phyloP scores from a whole-genome alignment of 64 coral and sea anemone genomes.

The Acropora tenuis region DNA sequence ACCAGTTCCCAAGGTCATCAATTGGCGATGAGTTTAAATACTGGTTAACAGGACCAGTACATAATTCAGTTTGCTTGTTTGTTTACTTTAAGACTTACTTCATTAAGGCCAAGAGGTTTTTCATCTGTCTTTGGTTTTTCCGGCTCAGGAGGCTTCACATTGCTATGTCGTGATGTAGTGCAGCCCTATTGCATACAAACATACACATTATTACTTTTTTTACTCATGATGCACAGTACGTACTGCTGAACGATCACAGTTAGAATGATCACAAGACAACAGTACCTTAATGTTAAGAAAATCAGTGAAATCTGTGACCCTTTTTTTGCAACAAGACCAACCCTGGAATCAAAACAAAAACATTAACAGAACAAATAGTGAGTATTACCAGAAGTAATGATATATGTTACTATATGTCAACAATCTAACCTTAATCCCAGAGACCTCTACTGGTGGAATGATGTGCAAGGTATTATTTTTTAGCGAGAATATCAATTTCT shows the following conservation, averaged over 20 bases:
- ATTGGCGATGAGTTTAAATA: too few relatives aligned
- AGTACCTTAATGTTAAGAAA: slow-evolving; percentile 94
- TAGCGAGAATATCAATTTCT: too few relatives aligned
- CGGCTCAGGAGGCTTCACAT: slow-evolving; percentile 85
- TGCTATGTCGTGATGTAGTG: slow-evolving; percentile 71
- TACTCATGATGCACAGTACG: too few relatives aligned
- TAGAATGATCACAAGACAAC: not conserved
- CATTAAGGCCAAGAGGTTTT: slow-evolving; percentile 73
- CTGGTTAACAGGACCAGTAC: too few relatives aligned
- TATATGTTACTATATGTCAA: too few relatives aligned
- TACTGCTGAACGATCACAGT: too few relatives aligned
- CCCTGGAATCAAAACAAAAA: slow-evolving; percentile 55
- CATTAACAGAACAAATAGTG: too few relatives aligned
- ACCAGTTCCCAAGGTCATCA: too few relatives aligned
- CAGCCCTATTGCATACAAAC: slow-evolving; percentile 57
- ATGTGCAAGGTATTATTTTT: too few relatives aligned
- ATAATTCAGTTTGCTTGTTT: not conserved
- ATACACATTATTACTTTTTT: not conserved
- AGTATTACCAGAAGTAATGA: too few relatives aligned
- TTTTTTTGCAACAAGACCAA: slow-evolving; percentile 96
- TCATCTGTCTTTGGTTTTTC: slow-evolving; percentile 63
- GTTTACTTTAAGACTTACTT: slow-evolving; percentile 21
- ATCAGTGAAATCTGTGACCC: slow-evolving; percentile 97
- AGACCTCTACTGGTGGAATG: too few relatives aligned
- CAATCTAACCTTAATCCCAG: too few relatives aligned